Evolutionary conservation across 64 coral and sea anemone genomes (phyloP).

Genomic region (Trachythela sp.): DNA sequence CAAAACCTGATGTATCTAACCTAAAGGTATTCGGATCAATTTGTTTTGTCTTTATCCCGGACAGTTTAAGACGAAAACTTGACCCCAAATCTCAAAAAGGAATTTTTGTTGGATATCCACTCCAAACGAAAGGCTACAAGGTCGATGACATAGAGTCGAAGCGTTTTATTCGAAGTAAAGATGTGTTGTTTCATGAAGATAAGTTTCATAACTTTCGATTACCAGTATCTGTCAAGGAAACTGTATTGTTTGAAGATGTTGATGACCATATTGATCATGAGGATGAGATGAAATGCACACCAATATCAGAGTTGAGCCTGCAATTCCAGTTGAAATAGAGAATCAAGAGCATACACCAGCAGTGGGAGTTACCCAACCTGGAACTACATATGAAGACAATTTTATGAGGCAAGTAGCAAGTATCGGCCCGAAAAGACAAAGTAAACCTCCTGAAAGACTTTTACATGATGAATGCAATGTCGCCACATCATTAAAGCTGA

Average conservation of each 20-base stretch:
- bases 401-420: conserved; percentile 34
- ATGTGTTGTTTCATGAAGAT: conserved; percentile 26
- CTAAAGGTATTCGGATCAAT: conserved; percentile 20
- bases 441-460: conserved; percentile 28
- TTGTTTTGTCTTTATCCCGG: conserved; percentile 26
- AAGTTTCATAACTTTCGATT: conserved; percentile 40
- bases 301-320: not conserved
- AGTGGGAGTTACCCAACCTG: conserved; percentile 2
- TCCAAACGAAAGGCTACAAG: conserved; percentile 30
- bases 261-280: not conserved
- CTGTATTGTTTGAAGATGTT: not conserved
- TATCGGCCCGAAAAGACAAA: not conserved
- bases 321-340: not conserved
- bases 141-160: conserved; percentile 37
- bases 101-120: conserved; percentile 42
- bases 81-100: conserved; percentile 21
- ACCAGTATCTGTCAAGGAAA: not conserved
- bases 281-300: not conserved
- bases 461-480: not conserved
- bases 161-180: not conserved
- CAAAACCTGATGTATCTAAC: conserved; percentile 12
- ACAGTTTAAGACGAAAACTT: conserved; percentile 20
- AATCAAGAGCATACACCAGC: not conserved
- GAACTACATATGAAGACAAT: not conserved
- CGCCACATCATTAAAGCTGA: not conserved